Conservation (phyloP, 2,113 vertebrate genomes). For the Ammodytes marinus region DNA sequence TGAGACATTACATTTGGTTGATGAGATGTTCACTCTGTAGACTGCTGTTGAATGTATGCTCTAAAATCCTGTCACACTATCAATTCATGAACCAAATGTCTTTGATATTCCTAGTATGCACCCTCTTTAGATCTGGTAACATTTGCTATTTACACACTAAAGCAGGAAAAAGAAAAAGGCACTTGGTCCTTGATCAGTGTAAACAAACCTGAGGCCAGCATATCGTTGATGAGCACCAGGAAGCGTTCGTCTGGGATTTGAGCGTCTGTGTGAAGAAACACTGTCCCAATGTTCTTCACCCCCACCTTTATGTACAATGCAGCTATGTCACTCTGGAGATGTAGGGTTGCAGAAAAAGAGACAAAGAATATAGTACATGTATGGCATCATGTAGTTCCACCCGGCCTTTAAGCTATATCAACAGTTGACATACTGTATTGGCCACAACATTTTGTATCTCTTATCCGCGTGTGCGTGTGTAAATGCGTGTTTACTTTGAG, state of each 20-base stretch:
- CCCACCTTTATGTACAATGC: slow-evolving; percentile 87
- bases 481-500: slow-evolving; percentile 72
- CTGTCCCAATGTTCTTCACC: slow-evolving; percentile 83
- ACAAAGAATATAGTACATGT: not conserved
- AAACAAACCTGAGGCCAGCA: slow-evolving; percentile 82
- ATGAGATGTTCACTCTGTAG: not conserved
- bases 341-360: slow-evolving; percentile 25
- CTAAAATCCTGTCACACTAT: not conserved
- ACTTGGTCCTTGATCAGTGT: not conserved
- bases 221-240: slow-evolving; percentile 84
- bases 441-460: not conserved
- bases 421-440: not conserved
- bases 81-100: not conserved
- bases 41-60: not conserved
- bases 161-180: not conserved
- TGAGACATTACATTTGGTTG: not conserved
- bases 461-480: not conserved
- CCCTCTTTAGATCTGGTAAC: not conserved
- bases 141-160: not conserved
- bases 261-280: slow-evolving; percentile 84
- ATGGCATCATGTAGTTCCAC: not conserved
- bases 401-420: not conserved
- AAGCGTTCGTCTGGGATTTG: slow-evolving; percentile 84
- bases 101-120: not conserved
- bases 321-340: slow-evolving; percentile 83